Conservation (phyloP, 2,113 vertebrate genomes). For the Raja brachyura region DNA sequence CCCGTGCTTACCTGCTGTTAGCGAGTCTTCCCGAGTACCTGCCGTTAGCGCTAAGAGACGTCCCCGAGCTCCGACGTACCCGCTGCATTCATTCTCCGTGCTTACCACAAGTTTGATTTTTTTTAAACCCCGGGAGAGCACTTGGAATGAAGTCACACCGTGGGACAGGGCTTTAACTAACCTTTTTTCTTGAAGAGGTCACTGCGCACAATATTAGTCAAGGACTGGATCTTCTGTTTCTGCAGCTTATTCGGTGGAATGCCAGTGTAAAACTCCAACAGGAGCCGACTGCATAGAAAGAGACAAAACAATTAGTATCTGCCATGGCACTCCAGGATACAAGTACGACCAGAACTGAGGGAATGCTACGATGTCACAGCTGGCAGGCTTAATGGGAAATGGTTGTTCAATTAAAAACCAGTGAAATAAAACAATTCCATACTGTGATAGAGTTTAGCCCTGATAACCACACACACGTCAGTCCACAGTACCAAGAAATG, state of each 20-base stretch:
- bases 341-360: not conserved
- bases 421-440: not conserved
- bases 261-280: conserved; percentile 87
- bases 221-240: conserved; percentile 88
- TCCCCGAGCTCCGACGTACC: no score
- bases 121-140: no score
- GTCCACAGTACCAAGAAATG: not conserved
- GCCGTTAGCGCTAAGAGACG: no score
- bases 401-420: not conserved
- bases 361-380: no score
- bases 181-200: conserved; percentile 86
- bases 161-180: no score
- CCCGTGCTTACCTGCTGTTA: no score
- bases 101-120: no score
- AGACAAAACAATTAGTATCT: not conserved
- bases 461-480: not conserved
- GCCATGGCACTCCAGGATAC: not conserved
- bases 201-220: conserved; percentile 90
- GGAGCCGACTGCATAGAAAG: conserved; percentile 67
- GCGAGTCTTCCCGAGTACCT: no score
- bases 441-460: not conserved
- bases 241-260: conserved; percentile 82
- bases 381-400: not conserved
- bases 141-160: no score
- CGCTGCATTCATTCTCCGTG: no score